Base-by-base conservation (phyloP, 2,113 vertebrate genomes). In the Coracopsis vasa region DNA sequence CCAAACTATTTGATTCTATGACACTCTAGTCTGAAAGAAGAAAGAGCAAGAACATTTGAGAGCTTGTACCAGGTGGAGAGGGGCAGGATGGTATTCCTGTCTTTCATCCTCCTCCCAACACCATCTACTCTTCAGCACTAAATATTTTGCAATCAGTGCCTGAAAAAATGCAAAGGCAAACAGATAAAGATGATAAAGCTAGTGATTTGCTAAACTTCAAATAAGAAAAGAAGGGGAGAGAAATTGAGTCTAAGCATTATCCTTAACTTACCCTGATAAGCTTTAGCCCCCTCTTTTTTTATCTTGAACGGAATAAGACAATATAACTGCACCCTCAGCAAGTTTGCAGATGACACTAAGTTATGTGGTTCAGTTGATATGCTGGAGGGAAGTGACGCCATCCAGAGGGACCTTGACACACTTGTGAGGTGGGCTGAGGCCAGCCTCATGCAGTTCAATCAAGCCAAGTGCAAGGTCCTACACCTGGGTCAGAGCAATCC, bases 31-130 rank as follows among this genome's bases (percentile, higher is more conserved):
- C 15, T 16, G 10, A 86, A 73, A 69, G 20, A 82, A 71, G 37
- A 86, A 75, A 70, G 11, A 92, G 42, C 2, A 61, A 54, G 18
- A 51, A 56, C 29, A 7, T 45, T 81, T 11, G 88, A 66, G 25
- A n/a, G 7, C 8, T 89, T 6, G 0, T 86, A 13, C 0, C 1
- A 33, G 9, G 9, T 37, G 3, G 12, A 78, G 5, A 64, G 2
- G 0, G 29, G 10, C 19, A 61, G 11, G 3, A 6, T 4, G 0
- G 1, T 58, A 14, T 56, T 86, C 20, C 13, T 18, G 56, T 20
- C 39, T 18, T 16, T 72, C 16, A 15, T 41, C 8, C 13, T 48
- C 20, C 8, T 1, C 4, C 39, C 28, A 61, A 35, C 3, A 28
- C 4, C 19, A 87, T n/a, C 21, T 10, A 14, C 4, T 41, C 60